Conservation (phyloP, 1,140 invertebrate genomes). For the Brachionus koreanus region DNA sequence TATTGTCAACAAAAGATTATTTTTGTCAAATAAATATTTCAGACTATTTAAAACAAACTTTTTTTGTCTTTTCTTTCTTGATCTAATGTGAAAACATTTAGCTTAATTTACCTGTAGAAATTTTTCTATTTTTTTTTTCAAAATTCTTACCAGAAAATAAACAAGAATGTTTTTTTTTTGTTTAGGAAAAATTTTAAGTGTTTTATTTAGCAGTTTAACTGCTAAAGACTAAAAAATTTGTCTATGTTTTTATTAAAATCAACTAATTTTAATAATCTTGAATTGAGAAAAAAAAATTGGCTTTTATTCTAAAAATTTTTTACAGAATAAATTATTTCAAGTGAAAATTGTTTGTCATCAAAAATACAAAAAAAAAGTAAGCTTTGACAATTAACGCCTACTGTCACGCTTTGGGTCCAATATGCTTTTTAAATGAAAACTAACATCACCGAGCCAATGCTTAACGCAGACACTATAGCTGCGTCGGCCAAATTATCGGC, state of each 20-base stretch:
- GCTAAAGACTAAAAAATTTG: conserved; percentile 6
- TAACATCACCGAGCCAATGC: not conserved
- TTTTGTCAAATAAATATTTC: too few relatives aligned
- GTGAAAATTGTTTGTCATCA: not conserved
- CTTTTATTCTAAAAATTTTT: not conserved
- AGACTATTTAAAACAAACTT: too few relatives aligned
- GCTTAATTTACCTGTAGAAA: not conserved
- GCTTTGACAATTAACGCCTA: not conserved
- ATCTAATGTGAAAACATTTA: too few relatives aligned
- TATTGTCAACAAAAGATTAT: too few relatives aligned
- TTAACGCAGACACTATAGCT: conserved; percentile 14
- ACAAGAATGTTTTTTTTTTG: not conserved
- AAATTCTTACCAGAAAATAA: not conserved
- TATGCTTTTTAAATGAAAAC: conserved; percentile 28
- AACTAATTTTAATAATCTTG: conserved; percentile 26
- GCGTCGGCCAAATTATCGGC: conserved; percentile 12
- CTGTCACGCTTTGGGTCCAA: not conserved
- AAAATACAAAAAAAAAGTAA: not conserved
- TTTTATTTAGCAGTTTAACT: not conserved
- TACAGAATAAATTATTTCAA: conserved; percentile 16
- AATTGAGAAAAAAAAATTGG: not conserved
- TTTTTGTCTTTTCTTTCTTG: too few relatives aligned
- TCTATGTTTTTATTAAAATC: not conserved
- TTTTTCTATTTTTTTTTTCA: not conserved
- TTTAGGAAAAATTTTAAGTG: not conserved